Conservation (phyloP, 2,797 vertebrate genomes). For the Rhinella marina region DNA sequence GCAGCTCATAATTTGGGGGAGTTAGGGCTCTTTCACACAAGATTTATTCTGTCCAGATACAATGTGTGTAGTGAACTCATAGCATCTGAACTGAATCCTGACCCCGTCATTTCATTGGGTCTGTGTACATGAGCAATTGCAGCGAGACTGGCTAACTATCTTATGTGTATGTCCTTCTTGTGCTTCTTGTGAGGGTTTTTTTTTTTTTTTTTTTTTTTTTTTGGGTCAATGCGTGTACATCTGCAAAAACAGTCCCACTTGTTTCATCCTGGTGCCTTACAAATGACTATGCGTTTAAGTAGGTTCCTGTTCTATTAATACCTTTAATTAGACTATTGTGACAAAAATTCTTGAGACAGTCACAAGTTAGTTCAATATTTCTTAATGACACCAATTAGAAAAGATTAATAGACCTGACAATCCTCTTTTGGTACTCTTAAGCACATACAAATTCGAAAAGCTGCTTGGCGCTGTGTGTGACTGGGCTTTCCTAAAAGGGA, state of each 20-base stretch:
- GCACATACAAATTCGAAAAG: conserved; percentile 6
- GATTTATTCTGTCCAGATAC: too few species aligned
- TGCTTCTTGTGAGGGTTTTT: too few species aligned
- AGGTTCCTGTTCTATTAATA: not conserved
- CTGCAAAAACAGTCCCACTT: not conserved
- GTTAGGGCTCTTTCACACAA: too few species aligned
- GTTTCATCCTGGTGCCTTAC: not conserved
- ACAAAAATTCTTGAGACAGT: not conserved
- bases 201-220: too few species aligned
- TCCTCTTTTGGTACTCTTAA: conserved; percentile 6
- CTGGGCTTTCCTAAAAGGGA: conserved; percentile 5
- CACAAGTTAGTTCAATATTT: not conserved
- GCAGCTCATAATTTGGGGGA: too few species aligned
- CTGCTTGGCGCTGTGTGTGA: not conserved
- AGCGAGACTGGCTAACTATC: too few species aligned
- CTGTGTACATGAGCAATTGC: too few species aligned
- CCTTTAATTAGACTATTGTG: not conserved
- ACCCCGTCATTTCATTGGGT: too few species aligned
- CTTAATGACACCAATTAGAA: conserved; percentile 23
- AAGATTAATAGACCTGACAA: conserved; percentile 11
- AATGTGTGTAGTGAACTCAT: too few species aligned
- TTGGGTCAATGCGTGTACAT: too few species aligned
- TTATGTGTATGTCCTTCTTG: too few species aligned
- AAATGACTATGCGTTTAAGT: not conserved
- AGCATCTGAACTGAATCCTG: too few species aligned